A percentile compares a stretch with the other conserved stretches of the same genome.
Conservation (phyloP, 2,113 vertebrate genomes). For the Clarias magur region DNA sequence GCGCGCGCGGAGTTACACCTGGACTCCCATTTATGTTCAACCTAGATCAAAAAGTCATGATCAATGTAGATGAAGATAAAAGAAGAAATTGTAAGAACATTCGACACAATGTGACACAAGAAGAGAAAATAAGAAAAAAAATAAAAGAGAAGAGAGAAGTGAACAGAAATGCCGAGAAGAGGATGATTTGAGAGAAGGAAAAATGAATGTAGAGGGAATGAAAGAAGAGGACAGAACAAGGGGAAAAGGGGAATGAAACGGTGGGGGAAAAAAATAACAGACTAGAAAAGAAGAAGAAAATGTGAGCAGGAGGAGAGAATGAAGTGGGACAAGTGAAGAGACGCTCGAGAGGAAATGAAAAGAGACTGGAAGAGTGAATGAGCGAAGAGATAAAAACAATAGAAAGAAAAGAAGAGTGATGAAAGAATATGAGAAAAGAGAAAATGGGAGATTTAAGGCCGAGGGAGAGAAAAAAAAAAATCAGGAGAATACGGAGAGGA, state of each 20-base stretch:
- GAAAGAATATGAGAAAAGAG: neutral
- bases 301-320: neutral
- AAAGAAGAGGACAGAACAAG: neutral
- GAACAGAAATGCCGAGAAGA: neutral
- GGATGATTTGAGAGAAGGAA: neutral
- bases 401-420: neutral
- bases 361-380: neutral
- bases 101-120: neutral
- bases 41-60: neutral
- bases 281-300: neutral
- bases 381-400: neutral
- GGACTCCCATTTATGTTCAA: neutral
- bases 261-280: neutral
- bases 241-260: too few species aligned
- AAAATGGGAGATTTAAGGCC: neutral
- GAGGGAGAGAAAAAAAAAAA: neutral
- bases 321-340: neutral
- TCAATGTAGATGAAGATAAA: neutral
- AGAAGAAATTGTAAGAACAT: neutral
- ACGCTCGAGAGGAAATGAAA: neutral
- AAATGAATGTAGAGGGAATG: neutral
- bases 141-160: neutral
- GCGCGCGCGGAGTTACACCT: slow-evolving; percentile 6
- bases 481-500: neutral
- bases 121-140: neutral